Base-by-base conservation (phyloP, 2,113 vertebrate genomes). In the Dipodomys ordii region DNA sequence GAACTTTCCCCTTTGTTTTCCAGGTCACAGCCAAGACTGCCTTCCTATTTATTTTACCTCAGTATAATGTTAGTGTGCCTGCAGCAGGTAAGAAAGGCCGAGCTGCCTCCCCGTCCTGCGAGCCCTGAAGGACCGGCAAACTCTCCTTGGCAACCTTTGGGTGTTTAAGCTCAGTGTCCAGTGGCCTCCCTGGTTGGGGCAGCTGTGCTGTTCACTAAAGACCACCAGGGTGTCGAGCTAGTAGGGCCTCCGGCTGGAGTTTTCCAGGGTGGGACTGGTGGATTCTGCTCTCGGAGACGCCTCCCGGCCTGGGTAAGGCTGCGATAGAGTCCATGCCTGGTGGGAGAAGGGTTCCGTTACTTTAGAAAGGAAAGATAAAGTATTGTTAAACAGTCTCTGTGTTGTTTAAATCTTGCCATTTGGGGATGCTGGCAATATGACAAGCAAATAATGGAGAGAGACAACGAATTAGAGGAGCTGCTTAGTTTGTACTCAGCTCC, bases 21-120 rank as follows among this genome's bases (percentile, higher is more conserved):
- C 98, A 99, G 99, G 99, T 99, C 87, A 99, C 99, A 53, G 99
- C 99, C 93, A 99, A 99, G 98, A 99, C 99, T 93, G 99, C 99
- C 97, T 99, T 99, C 97, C 97, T 99, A 93, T 99, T 99, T 98
- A 99, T 99, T 97, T 99, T 99, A 98, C 99, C 99, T 97, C 99
- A 99, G 98, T 99, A 99, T 94, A 99, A 99, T 10, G 94, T 99
- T 91, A 99, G 99, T 19, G 98, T 99, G 88, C 97, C 98, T 92
- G 97, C 98, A 82, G 94, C 99, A 99, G 99, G 99, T 99, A 98
- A 98, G 98, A 86, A 94, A 81, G 90, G 32, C 60, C 7, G 10
- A 53, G 10, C 80, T 67, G 65, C 10, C 0, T 62, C 72, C 79
- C 44, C 15, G 67, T 30, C 44, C 32, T 80, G 7, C 13, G 23